Evolutionary conservation across 2,797 vertebrate species (phyloP).

Genomic region (Typhlichthys eigenmanni): DNA sequence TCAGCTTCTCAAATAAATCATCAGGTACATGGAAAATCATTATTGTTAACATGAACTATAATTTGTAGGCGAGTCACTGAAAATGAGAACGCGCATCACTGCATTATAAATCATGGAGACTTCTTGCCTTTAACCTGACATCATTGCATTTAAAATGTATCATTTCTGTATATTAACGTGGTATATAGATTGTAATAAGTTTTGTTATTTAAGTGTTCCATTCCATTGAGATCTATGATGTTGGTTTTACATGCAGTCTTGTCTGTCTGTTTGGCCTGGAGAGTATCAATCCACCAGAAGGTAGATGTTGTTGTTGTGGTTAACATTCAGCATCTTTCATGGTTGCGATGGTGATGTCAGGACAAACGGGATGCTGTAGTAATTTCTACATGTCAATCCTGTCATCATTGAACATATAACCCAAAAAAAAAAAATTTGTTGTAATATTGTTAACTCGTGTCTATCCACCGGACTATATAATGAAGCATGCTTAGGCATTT

Average conservation of each 20-base stretch:
- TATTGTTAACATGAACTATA: not conserved
- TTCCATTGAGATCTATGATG: too few species aligned
- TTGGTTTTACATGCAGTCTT: too few species aligned
- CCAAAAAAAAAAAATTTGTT: not conserved
- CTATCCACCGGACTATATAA: slow-evolving; percentile 26
- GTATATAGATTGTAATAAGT: too few species aligned
- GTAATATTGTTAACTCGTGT: slow-evolving; percentile 20
- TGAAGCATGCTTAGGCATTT: slow-evolving; percentile 3
- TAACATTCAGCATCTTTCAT: too few species aligned
- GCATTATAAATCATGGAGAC: slow-evolving; percentile 18
- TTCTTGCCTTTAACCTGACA: slow-evolving; percentile 27
- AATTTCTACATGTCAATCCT: slow-evolving; percentile 11
- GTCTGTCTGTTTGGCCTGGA: too few species aligned
- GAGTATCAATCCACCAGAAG: too few species aligned
- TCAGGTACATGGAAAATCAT: slow-evolving; percentile 34
- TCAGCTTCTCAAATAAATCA: slow-evolving; percentile 12
- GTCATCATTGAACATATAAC: slow-evolving; percentile 18
- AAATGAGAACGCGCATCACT: slow-evolving; percentile 56
- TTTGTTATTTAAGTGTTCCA: too few species aligned
- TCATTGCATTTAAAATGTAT: slow-evolving; percentile 1
- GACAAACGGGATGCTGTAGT: too few species aligned
- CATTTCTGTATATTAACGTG: too few species aligned
- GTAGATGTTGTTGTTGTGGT: too few species aligned
- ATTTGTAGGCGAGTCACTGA: slow-evolving; percentile 35
- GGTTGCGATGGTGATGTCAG: too few species aligned